Conservation (phyloP, 1,140 invertebrate species). For the Reticulitermes speratus region DNA sequence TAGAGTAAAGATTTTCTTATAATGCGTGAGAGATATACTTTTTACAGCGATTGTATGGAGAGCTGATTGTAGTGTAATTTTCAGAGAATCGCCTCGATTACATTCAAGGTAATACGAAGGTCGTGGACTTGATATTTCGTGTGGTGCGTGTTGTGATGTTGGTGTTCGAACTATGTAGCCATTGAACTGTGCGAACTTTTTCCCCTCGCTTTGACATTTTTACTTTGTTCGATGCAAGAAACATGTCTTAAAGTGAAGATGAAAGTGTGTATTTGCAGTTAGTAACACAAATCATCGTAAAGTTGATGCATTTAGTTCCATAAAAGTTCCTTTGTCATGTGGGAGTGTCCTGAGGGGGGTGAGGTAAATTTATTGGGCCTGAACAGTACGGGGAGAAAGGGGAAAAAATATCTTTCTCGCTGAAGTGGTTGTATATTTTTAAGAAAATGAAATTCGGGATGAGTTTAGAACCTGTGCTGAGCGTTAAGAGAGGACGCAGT, state of each 20-base stretch:
- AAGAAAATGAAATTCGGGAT: neutral
- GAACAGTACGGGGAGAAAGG: neutral
- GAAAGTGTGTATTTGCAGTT: neutral
- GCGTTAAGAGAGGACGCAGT: neutral
- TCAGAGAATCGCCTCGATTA: neutral
- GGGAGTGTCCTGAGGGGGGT: constrained; percentile 22
- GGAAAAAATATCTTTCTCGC: neutral
- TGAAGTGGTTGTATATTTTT: neutral
- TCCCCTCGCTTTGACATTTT: neutral
- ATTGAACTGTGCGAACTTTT: constrained; percentile 27
- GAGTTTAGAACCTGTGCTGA: neutral
- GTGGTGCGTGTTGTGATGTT: constrained; percentile 5
- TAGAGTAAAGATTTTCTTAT: constrained; percentile 42
- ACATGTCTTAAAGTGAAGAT: neutral
- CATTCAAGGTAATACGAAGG: constrained; percentile 11
- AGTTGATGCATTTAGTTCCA: neutral
- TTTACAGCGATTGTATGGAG: constrained; percentile 1
- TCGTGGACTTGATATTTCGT: neutral
- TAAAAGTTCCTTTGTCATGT: neutral
- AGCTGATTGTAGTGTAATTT: constrained; percentile 24
- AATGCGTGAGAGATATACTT: constrained; percentile 41
- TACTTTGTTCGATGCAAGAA: neutral
- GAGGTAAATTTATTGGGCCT: constrained; percentile 20
- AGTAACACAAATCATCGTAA: neutral
- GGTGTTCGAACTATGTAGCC: constrained; percentile 26